phyloP scores from a whole-genome alignment of 2,113 vertebrate species.

The Rostratula benghalensis region DNA sequence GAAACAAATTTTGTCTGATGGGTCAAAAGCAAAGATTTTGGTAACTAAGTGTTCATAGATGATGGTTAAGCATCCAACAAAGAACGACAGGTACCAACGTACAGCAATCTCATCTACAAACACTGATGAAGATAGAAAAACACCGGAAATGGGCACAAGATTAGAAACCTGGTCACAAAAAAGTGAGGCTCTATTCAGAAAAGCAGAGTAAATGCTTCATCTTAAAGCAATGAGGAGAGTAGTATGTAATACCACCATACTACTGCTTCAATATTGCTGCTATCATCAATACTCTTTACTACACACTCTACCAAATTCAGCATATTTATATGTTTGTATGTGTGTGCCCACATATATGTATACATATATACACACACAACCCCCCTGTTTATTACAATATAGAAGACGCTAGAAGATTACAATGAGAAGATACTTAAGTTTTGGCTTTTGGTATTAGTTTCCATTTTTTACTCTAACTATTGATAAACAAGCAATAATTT shows the following conservation, averaged over 20 bases:
- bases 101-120: not conserved
- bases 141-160: not conserved
- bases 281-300: not conserved
- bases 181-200: not conserved
- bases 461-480: not conserved
- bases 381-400: not conserved
- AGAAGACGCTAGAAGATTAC: not conserved
- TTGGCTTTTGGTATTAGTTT: not conserved
- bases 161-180: not conserved
- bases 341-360: rapidly evolving
- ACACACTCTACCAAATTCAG: not conserved
- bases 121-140: not conserved
- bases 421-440: not conserved
- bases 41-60: not conserved
- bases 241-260: rapidly evolving
- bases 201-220: not conserved
- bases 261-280: not conserved
- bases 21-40: not conserved
- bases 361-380: not conserved
- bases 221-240: not conserved
- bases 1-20: not conserved
- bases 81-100: not conserved
- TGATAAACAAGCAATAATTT: not conserved
- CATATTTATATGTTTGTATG: not conserved
- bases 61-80: not conserved